phyloP scores from a whole-genome alignment of 2,888 invertebrate genomes.

The Trissolcus japonicus region DNA sequence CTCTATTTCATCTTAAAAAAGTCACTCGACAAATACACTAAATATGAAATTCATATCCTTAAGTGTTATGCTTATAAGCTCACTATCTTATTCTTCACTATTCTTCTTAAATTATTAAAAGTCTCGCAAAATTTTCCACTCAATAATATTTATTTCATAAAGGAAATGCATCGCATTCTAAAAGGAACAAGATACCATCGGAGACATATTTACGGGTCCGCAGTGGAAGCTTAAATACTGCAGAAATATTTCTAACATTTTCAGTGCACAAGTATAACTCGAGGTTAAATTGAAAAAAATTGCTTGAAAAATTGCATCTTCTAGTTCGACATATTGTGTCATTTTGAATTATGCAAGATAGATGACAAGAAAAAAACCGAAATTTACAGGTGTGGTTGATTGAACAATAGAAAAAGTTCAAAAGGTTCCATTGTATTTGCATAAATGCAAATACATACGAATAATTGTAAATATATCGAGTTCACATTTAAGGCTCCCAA shows the following conservation, averaged over 20 bases:
- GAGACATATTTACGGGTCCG: neutral
- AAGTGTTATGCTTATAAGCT: neutral
- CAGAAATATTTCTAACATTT: neutral
- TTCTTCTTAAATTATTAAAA: neutral
- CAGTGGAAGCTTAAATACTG: neutral
- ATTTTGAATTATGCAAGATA: neutral
- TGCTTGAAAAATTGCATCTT: too few relatives aligned
- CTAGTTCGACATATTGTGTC: too few relatives aligned
- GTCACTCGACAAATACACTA: neutral
- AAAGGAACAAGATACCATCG: neutral
- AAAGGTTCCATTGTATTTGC: constrained; percentile 17
- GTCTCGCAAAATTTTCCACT: neutral
- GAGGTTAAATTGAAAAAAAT: too few relatives aligned
- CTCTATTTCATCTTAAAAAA: neutral
- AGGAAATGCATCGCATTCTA: neutral
- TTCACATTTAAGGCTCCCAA: neutral
- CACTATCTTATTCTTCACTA: neutral
- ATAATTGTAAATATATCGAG: constrained; percentile 7
- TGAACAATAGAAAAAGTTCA: constrained; percentile 13
- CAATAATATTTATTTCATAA: neutral
- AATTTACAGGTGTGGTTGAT: neutral
- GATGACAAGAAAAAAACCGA: neutral
- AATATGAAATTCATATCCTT: neutral
- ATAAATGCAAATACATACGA: neutral
- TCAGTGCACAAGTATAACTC: too few relatives aligned